Conservation (phyloP, 2,888 invertebrate species). For the Idaea straminata region DNA sequence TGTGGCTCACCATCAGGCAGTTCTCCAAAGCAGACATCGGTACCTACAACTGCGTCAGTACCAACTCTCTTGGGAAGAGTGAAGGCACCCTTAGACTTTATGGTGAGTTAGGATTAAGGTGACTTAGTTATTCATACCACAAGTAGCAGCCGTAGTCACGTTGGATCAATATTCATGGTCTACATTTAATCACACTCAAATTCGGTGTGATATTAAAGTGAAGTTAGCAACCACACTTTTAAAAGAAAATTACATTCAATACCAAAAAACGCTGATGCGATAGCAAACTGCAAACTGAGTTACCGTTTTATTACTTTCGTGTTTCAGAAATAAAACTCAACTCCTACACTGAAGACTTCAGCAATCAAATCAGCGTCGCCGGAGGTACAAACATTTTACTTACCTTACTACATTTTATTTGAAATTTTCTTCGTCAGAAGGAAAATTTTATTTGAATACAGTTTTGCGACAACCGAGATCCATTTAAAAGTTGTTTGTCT, state of each 20-base stretch:
- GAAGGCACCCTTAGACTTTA: constrained; percentile 88
- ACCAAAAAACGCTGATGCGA: not conserved
- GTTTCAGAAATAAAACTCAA: constrained; percentile 76
- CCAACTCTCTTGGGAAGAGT: constrained; percentile 88
- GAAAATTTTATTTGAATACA: not conserved
- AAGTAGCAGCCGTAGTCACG: too few species aligned
- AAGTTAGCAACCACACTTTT: not conserved
- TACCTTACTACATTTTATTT: not conserved
- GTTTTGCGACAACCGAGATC: not conserved
- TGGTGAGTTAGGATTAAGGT: constrained; percentile 43
- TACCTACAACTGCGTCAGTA: constrained; percentile 89
- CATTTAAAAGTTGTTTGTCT: not conserved
- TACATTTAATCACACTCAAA: too few species aligned
- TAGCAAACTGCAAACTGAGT: not conserved
- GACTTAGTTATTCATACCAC: not conserved
- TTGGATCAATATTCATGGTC: too few species aligned
- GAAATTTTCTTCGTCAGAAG: not conserved
- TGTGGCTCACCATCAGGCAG: constrained; percentile 84
- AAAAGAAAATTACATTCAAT: not conserved
- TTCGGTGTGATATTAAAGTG: too few species aligned
- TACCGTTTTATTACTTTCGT: constrained; percentile 10
- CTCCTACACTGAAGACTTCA: constrained; percentile 73
- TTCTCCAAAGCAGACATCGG: constrained; percentile 79
- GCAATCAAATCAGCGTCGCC: constrained; percentile 80
- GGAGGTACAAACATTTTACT: constrained; percentile 58